Conservation (phyloP, 2,113 vertebrate species). For the Trichechus manatus region DNA sequence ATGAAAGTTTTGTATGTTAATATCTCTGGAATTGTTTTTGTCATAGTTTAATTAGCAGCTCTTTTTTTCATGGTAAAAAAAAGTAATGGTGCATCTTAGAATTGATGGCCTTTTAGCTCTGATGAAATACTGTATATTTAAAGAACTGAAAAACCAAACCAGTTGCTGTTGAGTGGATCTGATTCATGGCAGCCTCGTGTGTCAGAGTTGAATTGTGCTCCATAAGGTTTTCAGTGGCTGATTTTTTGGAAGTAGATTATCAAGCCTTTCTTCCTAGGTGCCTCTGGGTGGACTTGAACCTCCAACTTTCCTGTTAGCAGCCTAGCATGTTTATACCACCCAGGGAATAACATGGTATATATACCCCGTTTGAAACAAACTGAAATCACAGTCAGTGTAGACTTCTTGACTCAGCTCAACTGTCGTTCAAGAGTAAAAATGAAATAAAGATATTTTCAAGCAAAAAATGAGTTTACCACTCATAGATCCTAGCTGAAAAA, state of each 20-base stretch:
- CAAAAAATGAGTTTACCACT: conserved; percentile 26
- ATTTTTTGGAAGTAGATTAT: too few species aligned
- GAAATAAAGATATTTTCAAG: background rate
- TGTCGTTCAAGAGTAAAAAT: background rate
- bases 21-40: background rate
- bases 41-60: background rate
- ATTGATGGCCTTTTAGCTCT: background rate
- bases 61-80: background rate
- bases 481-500: background rate
- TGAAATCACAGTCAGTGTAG: background rate
- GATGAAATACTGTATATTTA: background rate
- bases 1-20: background rate
- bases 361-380: background rate
- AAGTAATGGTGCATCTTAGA: background rate
- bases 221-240: too few species aligned
- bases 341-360: background rate
- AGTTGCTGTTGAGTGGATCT: too few species aligned
- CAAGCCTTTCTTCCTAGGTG: too few species aligned
- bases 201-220: too few species aligned
- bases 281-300: too few species aligned
- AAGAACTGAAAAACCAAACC: too few species aligned
- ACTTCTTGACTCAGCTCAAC: background rate
- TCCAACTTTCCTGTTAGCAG: too few species aligned
- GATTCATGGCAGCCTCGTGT: too few species aligned
- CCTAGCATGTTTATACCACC: too few species aligned